Base-by-base conservation (phyloP, 1,140 invertebrate genomes). In the Chironomus tepperi region DNA sequence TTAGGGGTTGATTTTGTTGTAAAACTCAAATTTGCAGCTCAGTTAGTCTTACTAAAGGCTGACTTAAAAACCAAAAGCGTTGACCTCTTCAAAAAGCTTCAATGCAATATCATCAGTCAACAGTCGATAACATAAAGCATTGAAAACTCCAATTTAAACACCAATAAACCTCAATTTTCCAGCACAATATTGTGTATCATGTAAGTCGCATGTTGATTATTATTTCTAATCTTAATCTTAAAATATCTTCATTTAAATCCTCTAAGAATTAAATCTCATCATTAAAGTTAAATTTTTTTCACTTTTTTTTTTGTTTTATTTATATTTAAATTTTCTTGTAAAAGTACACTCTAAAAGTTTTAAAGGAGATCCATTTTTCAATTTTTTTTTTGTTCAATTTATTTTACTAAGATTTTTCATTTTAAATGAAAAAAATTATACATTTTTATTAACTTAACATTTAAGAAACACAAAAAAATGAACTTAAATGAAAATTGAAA, bases 261-360 rank as follows among this genome's bases (percentile, higher is more conserved):
- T 34, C 24, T 34, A 34, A 34, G 24, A 34, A 34, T 34, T 34
- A 34, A 34, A 34, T 5, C 5, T 34, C 24, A 57, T 57, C 47
- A 57, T 57, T 57, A 57, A 47, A 57, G 12, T 57, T 57, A n/a
- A 57, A 57, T 57, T 57, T 57, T 57, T 57, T n/a, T 57, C 12
- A n/a, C 47, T 12, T 57, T 57, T 57, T 57, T 5, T 57, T 57
- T 57, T 15, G n/a, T 12, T 57, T 15, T 57, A 15, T 57, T 57
- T 12, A 57, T 57, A n/a, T 10, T 57, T 57, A 57, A 57, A 57
- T 57, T n/a, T 47, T 47, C 43, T 10, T 57, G 47, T 57, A 57
- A 57, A 57, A 57, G 47, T 57, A 57, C 47, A 57, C 47, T n/a
- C 47, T 57, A 57, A 57, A 57, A 57, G n/a, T 12, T 57, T 57